These are phyloP conservation scores for Halisarca cf. caerulea DNA, from an alignment of 37 sponge, comb jelly and placozoan species.

Conservation along the genomic window DNA sequence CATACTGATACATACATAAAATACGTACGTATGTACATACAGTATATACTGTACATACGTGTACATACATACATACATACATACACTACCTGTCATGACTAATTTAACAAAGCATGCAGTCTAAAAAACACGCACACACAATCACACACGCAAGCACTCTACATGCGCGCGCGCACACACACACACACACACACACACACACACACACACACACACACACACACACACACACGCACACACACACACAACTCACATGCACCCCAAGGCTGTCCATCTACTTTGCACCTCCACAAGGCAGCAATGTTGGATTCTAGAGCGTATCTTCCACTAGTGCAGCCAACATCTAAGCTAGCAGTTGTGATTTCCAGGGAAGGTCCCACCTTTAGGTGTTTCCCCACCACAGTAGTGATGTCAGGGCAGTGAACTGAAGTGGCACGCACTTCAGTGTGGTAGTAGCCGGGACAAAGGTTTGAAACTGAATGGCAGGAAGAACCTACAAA, in stretches of 20 bases:
- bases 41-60: too few relatives aligned
- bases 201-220: background rate
- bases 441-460: background rate
- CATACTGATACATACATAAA: too few relatives aligned
- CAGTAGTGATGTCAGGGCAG: background rate
- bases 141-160: too few relatives aligned
- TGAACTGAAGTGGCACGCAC: background rate
- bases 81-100: too few relatives aligned
- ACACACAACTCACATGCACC: background rate
- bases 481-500: background rate
- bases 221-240: background rate
- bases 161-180: too few relatives aligned
- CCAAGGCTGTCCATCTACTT: background rate
- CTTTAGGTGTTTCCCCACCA: background rate
- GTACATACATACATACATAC: too few relatives aligned
- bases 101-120: too few relatives aligned
- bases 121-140: too few relatives aligned
- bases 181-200: too few relatives aligned
- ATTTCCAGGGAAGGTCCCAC: conserved; percentile 7
- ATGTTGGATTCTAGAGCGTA: background rate
- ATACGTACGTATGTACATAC: too few relatives aligned
- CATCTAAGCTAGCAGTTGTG: background rate
- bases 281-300: background rate
- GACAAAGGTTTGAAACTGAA: background rate
- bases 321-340: background rate